Percentiles rank a stretch among this genome's conserved stretches.
Evolutionary conservation across 92 coral and sea anemone species (phyloP).

Genomic region (Palythoa grandiflora): DNA sequence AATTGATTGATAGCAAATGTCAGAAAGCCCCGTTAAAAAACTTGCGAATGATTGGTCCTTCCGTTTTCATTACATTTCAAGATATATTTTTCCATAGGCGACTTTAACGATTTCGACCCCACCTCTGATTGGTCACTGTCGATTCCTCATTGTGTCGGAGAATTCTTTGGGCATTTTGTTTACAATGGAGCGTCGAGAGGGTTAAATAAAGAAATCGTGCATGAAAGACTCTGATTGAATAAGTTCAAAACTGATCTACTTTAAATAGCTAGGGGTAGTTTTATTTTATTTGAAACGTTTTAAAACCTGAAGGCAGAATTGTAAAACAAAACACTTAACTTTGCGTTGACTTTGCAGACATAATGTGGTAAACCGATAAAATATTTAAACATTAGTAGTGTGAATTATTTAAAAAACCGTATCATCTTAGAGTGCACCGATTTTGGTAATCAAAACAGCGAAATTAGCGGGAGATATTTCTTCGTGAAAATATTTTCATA

Average conservation of each 20-base stretch:
- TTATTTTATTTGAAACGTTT: constrained; percentile 10
- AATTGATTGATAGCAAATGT: constrained; percentile 66
- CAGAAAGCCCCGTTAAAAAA: constrained; percentile 71
- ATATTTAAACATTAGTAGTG: constrained; percentile 54
- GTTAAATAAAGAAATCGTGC: constrained; percentile 18
- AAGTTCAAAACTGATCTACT: constrained; percentile 13
- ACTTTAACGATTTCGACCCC: constrained; percentile 26
- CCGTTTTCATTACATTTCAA: constrained; percentile 67
- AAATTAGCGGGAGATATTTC: constrained; percentile 49
- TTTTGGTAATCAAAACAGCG: constrained; percentile 60
- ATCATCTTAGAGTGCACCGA: constrained; percentile 50
- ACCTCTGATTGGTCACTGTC: constrained; percentile 72
- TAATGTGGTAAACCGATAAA: constrained; percentile 67
- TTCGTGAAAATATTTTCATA: constrained; percentile 11
- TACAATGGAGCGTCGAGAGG: constrained; percentile 21
- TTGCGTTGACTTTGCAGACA: constrained; percentile 78
- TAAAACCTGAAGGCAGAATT: not conserved
- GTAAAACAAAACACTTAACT: constrained; percentile 80
- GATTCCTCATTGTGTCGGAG: constrained; percentile 51
- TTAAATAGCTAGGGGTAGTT: constrained; percentile 28
- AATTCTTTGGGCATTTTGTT: constrained; percentile 39
- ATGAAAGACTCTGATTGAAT: constrained; percentile 28
- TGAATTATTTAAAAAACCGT: constrained; percentile 59
- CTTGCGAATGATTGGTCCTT: constrained; percentile 72
- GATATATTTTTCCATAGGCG: constrained; percentile 52